These are phyloP conservation scores for Montipora capitata DNA, from an alignment of 92 coral and sea anemone species.

Conservation along the genomic window DNA sequence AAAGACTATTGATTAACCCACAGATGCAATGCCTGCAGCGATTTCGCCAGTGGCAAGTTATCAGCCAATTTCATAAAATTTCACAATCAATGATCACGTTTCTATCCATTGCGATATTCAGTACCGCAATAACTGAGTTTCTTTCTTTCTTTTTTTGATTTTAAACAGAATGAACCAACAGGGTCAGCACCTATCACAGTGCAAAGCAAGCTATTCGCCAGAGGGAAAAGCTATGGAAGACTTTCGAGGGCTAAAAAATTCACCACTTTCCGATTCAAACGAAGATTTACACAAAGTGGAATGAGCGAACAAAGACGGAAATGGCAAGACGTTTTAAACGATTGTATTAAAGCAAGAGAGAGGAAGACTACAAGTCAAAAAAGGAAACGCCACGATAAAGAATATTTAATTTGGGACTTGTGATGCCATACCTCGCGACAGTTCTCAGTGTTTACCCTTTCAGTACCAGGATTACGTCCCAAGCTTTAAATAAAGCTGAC, in stretches of 20 bases:
- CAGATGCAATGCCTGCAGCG: constrained; percentile 44
- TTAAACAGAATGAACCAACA: constrained; percentile 82
- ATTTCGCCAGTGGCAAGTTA: constrained; percentile 15
- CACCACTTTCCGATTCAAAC: constrained; percentile 65
- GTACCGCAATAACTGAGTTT: constrained; percentile 31
- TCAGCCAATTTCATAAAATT: constrained; percentile 44
- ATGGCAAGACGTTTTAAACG: constrained; percentile 9
- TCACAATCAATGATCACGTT: constrained; percentile 2
- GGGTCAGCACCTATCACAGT: constrained; percentile 72
- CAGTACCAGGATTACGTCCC: neutral
- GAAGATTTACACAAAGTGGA: constrained; percentile 76
- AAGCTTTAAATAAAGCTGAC: neutral
- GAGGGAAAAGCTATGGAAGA: constrained; percentile 90
- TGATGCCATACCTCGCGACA: neutral
- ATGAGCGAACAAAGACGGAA: constrained; percentile 17
- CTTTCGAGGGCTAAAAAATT: constrained; percentile 98
- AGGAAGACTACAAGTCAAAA: neutral
- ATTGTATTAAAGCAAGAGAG: constrained; percentile 6
- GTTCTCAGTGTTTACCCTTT: constrained; percentile 22
- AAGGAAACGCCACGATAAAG: neutral
- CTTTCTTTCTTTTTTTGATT: neutral
- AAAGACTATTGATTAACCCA: constrained; percentile 33
- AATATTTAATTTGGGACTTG: constrained; percentile 24
- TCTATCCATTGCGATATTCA: constrained; percentile 24
- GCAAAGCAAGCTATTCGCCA: constrained; percentile 85